A percentile compares a stretch with the other conserved stretches of the same genome.
Evolutionary conservation across 2,797 vertebrate species (phyloP).

Genomic region (Setipinna tenuifilis): DNA sequence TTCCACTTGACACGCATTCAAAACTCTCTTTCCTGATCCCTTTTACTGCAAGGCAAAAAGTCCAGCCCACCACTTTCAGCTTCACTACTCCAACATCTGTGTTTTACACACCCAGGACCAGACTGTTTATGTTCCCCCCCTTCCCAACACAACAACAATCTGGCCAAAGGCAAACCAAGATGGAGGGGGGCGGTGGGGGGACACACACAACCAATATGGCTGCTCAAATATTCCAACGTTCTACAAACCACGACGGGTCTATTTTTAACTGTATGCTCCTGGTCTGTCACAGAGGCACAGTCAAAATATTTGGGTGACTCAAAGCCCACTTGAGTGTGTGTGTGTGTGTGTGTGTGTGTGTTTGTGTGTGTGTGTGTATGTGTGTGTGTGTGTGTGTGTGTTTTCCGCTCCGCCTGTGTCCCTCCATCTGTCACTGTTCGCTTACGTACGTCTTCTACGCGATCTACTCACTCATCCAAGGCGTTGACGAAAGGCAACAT

Average conservation of each 20-base stretch:
- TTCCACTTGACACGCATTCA: not conserved
- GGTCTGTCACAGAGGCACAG: not conserved
- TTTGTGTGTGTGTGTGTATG: too few relatives aligned
- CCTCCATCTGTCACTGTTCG: not conserved
- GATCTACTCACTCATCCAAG: too few relatives aligned
- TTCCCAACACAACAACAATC: not conserved
- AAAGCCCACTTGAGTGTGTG: not conserved
- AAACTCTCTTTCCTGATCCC: not conserved
- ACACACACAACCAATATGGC: too few relatives aligned
- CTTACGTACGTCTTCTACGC: not conserved
- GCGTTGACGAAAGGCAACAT: too few relatives aligned
- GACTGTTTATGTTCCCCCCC: too few relatives aligned
- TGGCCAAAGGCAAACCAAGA: not conserved
- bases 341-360: too few relatives aligned
- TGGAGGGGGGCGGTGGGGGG: too few relatives aligned
- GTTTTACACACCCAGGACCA: not conserved
- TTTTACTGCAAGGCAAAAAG: not conserved
- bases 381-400: too few relatives aligned
- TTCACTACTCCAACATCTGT: not conserved
- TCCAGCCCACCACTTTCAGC: too few relatives aligned
- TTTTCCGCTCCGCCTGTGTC: not conserved
- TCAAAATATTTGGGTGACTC: conserved; percentile 10
- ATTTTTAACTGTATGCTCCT: not conserved
- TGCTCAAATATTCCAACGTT: too few relatives aligned
- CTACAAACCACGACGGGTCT: not conserved